Base-by-base conservation (phyloP, 1,140 invertebrate genomes). In the Gryllus bimaculatus region DNA sequence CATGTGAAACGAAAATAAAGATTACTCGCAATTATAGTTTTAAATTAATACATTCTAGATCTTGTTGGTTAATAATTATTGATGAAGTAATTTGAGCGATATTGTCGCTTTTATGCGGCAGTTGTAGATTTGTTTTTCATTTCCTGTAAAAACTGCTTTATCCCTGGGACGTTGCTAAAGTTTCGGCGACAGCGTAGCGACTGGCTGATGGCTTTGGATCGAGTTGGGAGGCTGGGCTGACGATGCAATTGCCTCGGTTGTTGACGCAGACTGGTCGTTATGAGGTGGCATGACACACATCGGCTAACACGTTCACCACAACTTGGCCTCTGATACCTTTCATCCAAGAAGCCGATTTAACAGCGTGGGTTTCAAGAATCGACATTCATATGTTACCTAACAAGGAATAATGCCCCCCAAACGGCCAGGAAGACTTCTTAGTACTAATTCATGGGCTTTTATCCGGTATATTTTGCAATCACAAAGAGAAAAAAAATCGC, bases 1-100 rank as follows among this genome's bases (percentile, higher is more conserved):
- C 54, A 66, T 66, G 54, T 66, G 54, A 18, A 66, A 66, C 54
- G 54, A 66, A 66, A 10, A 66, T 66, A 13, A 66, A 66, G 54
- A 66, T 66, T 66, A 66, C 54, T 66, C 54, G 54, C 54, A 66
- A 66, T 66, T 66, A 66, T 66, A 66, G 54, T 13, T 66, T 66
- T 66, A 66, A 66, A 66, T 66, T 66, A 66, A 66, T 1, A 66
- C 54, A 66, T 66, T 66, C 54, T 66, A 66, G 54, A 18, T 66
- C 54, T 66, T 66, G 54, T 66, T 66, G 54, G 54, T 66, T 66
- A 66, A 66, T 66, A 13, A 66, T 66, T 66, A 39, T 39, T 39
- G 26, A 39, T 39, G 54, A 66, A 66, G 54, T 66, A 66, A 66
- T 66, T 66, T 10, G 54, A 66, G 54, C 2, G 54, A 13, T 66